Conservation (phyloP, 1,140 invertebrate genomes). For the Wiebesia pumilae region DNA sequence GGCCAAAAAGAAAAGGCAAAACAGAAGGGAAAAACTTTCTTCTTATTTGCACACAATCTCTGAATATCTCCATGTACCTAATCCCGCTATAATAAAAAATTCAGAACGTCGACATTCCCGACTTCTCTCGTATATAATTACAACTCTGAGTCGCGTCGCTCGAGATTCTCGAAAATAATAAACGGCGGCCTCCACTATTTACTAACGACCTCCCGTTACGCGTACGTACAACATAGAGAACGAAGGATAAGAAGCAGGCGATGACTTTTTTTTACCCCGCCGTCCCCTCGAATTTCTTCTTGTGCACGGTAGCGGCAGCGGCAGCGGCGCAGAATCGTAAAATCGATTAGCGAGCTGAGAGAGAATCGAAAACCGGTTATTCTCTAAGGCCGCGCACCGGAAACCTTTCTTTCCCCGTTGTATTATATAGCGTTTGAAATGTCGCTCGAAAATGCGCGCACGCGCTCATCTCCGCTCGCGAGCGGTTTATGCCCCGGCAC, state of each 20-base stretch:
- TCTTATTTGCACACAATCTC: conserved; percentile 44
- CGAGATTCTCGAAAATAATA: conserved; percentile 41
- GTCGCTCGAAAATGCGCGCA: conserved; percentile 30
- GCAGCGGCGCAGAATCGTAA: conserved; percentile 35
- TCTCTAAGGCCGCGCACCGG: conserved; percentile 7
- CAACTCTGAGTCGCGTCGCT: conserved; percentile 15
- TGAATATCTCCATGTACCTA: conserved; percentile 12
- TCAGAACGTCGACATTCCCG: conserved; percentile 17
- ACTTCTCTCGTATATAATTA: conserved; percentile 30
- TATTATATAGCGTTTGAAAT: conserved; percentile 14
- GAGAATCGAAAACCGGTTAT: conserved; percentile 42
- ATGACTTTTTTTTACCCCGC: not conserved
- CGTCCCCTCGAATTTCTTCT: conserved; percentile 40
- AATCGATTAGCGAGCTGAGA: conserved; percentile 40
- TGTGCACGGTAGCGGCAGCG: conserved; percentile 23
- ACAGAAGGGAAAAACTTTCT: conserved; percentile 30
- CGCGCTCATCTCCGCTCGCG: conserved; percentile 7
- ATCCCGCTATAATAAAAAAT: conserved; percentile 23
- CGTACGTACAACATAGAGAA: not conserved
- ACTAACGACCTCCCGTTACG: conserved; percentile 21
- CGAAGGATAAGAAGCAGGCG: not conserved
- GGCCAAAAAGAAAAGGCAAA: not conserved
- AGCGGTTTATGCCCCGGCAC: not conserved
- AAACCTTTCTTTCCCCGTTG: conserved; percentile 29
- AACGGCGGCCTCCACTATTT: conserved; percentile 20